Base-by-base conservation (phyloP, 64 coral and sea anemone species). In the Montipora foliosa region DNA sequence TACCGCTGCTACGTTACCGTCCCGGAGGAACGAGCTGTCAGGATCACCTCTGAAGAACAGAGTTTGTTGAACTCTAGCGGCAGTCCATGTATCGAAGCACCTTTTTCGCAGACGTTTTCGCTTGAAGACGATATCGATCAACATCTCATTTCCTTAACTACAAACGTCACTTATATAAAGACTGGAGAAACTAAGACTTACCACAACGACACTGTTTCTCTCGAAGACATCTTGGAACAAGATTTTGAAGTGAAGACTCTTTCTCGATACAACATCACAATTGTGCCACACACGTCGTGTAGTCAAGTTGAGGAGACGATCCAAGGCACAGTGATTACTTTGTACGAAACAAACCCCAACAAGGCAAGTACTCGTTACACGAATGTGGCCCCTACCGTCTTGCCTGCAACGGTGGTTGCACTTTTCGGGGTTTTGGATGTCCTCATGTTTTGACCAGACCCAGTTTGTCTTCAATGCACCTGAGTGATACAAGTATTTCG, bases 301-400 rank as follows among this genome's bases (percentile, higher is more conserved):
- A 78, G 71, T 10, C 87, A 78, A 45, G 45, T 89, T 6, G 73
- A 78, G 87, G 78, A 37, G 4, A 75, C n/a, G 5, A 29, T 89
- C 15, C 14, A 78, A 57, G 87, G 74, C 29, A 89, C 87, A 44
- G 47, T 89, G n/a, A 37, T 89, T 7, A 52, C 49, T 25, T 16
- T 89, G 74, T 89, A 89, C 44, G 87, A 55, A 37, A 89, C 87
- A 57, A 89, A 89, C 74, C 87, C 87, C 0, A 45, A 89, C 80
- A 78, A 19, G 45, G 76, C 11, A 78, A 49, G 47, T 14, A 4
- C 6, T 12, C 44, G 49, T 78, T 19, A 5, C 4, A 6, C 45
- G 2, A 78, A 49, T 78, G 49, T 2, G 5, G 44, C 44, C 2
- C 11, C 11, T 6, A 6, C 11, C 11, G 6, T 57, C 11, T 47